Conservation (phyloP, 2,888 invertebrate species). For the Helobdella robusta region DNA sequence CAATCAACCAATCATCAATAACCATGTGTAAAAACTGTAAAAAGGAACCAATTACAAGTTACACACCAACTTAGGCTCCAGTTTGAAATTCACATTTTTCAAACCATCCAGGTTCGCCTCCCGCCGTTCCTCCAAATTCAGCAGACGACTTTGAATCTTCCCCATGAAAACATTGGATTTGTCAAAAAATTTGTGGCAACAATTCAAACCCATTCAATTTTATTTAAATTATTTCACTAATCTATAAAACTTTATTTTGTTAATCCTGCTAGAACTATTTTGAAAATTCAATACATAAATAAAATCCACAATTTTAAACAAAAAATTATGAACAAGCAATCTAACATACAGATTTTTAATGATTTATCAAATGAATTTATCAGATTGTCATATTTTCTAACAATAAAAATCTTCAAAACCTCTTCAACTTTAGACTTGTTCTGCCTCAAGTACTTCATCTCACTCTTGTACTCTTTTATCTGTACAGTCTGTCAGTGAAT, state of each 20-base stretch:
- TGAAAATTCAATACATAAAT: too few relatives aligned
- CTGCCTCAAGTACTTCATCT: conserved; percentile 45
- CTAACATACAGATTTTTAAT: too few relatives aligned
- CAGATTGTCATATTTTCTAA: too few relatives aligned
- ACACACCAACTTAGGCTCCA: conserved; percentile 45
- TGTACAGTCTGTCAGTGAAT: conserved; percentile 31
- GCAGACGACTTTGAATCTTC: conserved; percentile 55
- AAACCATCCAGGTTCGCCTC: conserved; percentile 54
- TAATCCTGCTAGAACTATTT: neutral
- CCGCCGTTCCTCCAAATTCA: conserved; percentile 54
- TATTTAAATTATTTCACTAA: conserved; percentile 1
- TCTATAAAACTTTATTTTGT: neutral
- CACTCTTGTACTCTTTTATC: conserved; percentile 40
- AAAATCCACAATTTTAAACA: too few relatives aligned
- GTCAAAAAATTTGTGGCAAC: too few relatives aligned
- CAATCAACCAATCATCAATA: neutral
- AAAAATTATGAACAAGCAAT: neutral
- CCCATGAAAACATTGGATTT: too few relatives aligned
- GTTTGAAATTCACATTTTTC: conserved; percentile 48
- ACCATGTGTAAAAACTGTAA: neutral
- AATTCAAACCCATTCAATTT: too few relatives aligned
- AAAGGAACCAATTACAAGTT: neutral
- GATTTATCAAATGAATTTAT: too few relatives aligned
- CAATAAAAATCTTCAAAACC: conserved; percentile 36
- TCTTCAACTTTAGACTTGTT: conserved; percentile 47